Evolutionary conservation across 2,797 vertebrate genomes (phyloP).

Genomic region (Acanthurus leucopareius): DNA sequence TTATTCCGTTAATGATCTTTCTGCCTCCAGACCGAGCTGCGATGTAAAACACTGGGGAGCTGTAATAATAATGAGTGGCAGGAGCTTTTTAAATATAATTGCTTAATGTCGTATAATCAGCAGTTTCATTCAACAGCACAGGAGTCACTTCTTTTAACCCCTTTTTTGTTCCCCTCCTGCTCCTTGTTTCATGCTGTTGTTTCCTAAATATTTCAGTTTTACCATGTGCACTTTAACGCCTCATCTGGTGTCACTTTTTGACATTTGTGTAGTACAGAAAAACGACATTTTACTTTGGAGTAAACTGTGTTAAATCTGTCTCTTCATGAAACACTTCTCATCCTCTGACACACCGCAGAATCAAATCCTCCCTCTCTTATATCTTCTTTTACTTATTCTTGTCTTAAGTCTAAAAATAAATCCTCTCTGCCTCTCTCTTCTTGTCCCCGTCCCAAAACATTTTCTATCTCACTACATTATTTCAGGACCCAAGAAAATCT

Average conservation of each 20-base stretch:
- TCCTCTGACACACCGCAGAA: slow-evolving; percentile 23
- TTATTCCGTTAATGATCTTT: slow-evolving; percentile 18
- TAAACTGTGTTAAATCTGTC: slow-evolving; percentile 18
- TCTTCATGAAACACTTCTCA: slow-evolving; percentile 34
- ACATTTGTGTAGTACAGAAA: neutral
- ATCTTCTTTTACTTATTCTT: slow-evolving; percentile 17
- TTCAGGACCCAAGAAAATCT: neutral
- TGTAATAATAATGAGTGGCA: neutral
- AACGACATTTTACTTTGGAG: neutral
- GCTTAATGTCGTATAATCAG: neutral
- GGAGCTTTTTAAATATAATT: neutral
- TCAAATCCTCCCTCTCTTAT: slow-evolving; percentile 15
- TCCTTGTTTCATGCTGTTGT: neutral
- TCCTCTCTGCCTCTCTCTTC: neutral
- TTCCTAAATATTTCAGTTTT: neutral
- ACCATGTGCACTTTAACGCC: no score
- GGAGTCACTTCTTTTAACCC: neutral
- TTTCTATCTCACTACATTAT: slow-evolving; percentile 8
- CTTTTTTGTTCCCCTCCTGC: neutral
- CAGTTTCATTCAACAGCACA: neutral
- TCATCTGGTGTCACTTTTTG: neutral
- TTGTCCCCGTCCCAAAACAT: slow-evolving; percentile 7
- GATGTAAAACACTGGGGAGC: slow-evolving; percentile 1
- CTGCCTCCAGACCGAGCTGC: slow-evolving; percentile 12
- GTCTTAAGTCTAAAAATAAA: slow-evolving; percentile 53